A percentile compares a stretch with the other conserved stretches of the same genome.
Conservation (phyloP, 2,888 invertebrate species). For the Carterocephalus palaemon region DNA sequence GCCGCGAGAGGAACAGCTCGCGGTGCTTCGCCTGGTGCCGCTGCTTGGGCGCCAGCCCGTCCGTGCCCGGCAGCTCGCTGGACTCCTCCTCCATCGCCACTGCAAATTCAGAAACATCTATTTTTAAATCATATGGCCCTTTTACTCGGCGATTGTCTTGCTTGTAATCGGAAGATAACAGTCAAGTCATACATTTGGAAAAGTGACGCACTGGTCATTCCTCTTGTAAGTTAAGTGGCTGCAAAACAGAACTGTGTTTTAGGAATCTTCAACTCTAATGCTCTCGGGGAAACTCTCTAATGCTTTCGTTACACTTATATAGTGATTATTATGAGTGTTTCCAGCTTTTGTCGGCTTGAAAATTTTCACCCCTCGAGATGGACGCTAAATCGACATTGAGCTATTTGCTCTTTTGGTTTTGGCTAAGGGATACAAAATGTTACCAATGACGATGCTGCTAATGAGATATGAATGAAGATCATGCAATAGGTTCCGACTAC, state of each 20-base stretch:
- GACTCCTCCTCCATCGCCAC: slow-evolving; percentile 85
- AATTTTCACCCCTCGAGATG: no score
- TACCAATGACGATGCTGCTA: no score
- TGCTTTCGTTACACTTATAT: no score
- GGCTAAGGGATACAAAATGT: no score
- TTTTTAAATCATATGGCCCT: slow-evolving; percentile 21
- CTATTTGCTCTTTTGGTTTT: no score
- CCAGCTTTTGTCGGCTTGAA: no score
- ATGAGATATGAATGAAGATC: no score
- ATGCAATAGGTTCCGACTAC: no score
- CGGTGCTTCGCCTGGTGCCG: slow-evolving; percentile 98
- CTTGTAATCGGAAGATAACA: not conserved
- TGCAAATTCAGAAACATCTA: slow-evolving; percentile 49
- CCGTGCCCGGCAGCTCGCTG: slow-evolving; percentile 79
- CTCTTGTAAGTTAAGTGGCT: slow-evolving; percentile 1
- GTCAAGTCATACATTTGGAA: slow-evolving; percentile 9
- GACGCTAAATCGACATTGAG: no score
- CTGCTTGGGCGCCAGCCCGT: slow-evolving; percentile 88
- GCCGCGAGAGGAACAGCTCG: slow-evolving; percentile 97
- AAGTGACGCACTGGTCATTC: slow-evolving; percentile 3
- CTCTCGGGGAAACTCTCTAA: no score
- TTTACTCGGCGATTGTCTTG: slow-evolving; percentile 1
- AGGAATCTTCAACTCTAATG: no score
- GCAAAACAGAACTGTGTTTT: slow-evolving; percentile 6
- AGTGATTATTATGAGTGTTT: no score